Evolutionary conservation across 2,113 vertebrate genomes (phyloP), one percentile per base, ranked within the genome.

Genomic region (Antechinus stuartii): DNA sequence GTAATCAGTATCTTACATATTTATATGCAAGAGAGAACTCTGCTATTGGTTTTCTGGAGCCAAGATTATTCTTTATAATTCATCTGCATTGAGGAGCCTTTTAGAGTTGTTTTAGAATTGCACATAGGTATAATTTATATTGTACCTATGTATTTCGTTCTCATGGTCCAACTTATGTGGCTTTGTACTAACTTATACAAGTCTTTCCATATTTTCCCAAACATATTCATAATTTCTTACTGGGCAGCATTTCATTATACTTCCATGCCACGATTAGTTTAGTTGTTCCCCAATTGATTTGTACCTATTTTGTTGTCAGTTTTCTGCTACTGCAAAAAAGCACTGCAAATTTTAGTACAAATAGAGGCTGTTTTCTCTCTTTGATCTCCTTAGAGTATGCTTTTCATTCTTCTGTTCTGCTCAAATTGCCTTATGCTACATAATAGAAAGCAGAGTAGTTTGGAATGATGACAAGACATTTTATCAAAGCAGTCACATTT

Each of bases 401-500:
- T 56, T 95, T 16, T 89, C 27, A 2, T 92, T 61, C 47, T 35
- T 23, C 54, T 91, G 91, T n/a, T n/a, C n/a, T 55, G 23, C 52
- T 55, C 52, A 42, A 95, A 42, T 55, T 54, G 93, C 8, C 56
- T 91, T 50, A 46, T 49, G 42, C 53, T 53, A 24, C 91, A 25
- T 91, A 84, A 90, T 26, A 50, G 57, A 57, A 61, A 53, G 68
- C 35, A 84, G 50, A 94, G 8, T 50, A 55, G 25, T 90, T 4
- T 94, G 54, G 90, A 25, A 89, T 61, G 23, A 68, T 90, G 90
- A 92, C 90, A 92, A 90, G 90, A 56, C 26, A 93, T 92, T 97
- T 95, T 76, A 95, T 94, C 76, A 96, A 50, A 84, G 24, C 54
- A 55, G 50, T 92, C 35, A 0, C 30, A 54, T 50, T 93, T 95